A percentile compares a stretch with the other conserved stretches of the same genome.
Evolutionary conservation across 2,888 invertebrate genomes (phyloP).

Genomic region (Aradus depressus): DNA sequence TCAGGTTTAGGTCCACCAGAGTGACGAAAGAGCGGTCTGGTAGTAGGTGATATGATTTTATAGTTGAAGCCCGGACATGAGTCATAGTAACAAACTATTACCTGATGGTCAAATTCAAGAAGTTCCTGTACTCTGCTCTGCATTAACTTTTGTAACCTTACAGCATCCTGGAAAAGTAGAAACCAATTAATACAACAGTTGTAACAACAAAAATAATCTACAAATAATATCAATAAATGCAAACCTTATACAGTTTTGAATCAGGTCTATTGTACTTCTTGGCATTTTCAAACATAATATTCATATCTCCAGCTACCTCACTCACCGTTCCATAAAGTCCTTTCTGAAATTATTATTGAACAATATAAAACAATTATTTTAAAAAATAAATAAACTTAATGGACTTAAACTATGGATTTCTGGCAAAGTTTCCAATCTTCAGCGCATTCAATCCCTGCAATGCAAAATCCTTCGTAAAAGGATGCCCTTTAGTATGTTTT

Average conservation of each 20-base stretch:
- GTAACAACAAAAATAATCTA: not conserved
- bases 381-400: not conserved
- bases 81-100: constrained; percentile 15
- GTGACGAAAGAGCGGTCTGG: too few species aligned
- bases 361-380: not conserved
- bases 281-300: constrained; percentile 95
- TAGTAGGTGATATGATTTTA: too few species aligned
- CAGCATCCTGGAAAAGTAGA: constrained; percentile 53
- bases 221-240: not conserved
- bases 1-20: too few species aligned
- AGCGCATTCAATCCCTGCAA: too few species aligned
- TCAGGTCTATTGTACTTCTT: constrained; percentile 75
- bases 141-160: constrained; percentile 72
- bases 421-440: too few species aligned
- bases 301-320: constrained; percentile 86
- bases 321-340: constrained; percentile 73
- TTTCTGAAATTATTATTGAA: constrained; percentile 38
- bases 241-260: constrained; percentile 68
- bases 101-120: constrained; percentile 44
- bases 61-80: too few species aligned
- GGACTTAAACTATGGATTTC: not conserved
- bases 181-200: not conserved
- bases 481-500: too few species aligned
- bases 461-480: too few species aligned
- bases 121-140: constrained; percentile 67